These are phyloP conservation scores for Eulemur mongoz DNA, from an alignment of 2,797 vertebrate genomes.

Conservation along the genomic window DNA sequence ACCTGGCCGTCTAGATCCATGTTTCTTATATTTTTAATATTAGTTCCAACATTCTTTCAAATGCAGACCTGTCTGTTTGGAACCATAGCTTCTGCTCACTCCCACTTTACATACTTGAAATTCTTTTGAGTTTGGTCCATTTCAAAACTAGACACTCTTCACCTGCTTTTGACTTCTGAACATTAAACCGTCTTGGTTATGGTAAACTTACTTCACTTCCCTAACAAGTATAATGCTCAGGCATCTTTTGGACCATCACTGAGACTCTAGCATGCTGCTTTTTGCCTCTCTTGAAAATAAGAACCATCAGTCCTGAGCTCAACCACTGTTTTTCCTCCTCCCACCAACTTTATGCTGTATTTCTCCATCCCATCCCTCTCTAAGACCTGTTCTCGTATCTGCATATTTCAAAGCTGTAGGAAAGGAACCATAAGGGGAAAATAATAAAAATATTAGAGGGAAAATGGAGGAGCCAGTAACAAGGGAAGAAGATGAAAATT, in stretches of 20 bases:
- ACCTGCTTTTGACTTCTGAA: neutral
- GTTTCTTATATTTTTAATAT: neutral
- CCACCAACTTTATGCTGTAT: neutral
- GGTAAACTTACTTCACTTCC: neutral
- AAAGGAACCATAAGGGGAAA: neutral
- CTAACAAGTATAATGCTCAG: neutral
- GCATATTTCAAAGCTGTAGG: neutral
- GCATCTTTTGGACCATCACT: neutral
- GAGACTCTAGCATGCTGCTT: neutral
- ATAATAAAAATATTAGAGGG: neutral
- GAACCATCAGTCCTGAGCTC: neutral
- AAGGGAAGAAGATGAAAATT: neutral
- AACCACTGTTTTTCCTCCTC: accelerated
- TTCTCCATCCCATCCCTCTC: neutral
- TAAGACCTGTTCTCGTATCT: neutral
- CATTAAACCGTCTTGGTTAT: neutral
- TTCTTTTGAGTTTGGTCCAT: neutral
- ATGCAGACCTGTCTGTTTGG: neutral
- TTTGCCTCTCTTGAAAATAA: neutral
- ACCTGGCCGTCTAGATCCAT: neutral
- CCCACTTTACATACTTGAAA: neutral
- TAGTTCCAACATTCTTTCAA: neutral
- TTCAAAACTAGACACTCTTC: neutral
- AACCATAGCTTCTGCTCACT: neutral
- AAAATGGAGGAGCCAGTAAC: neutral